Evolutionary conservation across 2,888 invertebrate species (phyloP), one percentile per base, ranked within the genome.

Genomic region (Antheraea yamamai): DNA sequence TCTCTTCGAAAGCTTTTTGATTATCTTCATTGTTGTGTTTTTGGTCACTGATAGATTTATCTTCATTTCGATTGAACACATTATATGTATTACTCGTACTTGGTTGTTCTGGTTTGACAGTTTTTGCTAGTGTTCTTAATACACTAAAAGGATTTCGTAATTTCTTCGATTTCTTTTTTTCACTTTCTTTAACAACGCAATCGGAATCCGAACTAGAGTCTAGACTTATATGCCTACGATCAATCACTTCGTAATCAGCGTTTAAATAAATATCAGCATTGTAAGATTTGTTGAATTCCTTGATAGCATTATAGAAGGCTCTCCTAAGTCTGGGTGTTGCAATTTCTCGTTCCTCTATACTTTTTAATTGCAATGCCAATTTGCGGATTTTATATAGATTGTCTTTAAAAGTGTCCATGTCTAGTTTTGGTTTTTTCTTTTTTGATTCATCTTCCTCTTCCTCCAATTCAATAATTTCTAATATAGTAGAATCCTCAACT

Each of bases 131-230:
- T 61, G 85, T 85, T 78, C 91, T 93, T 4, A 94, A 73, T 64
- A 93, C 86, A 77, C 88, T 91, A 76, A 93, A 94, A 0, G 94
- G 94, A 81, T 94, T 94, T 58, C 86, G 89, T 35, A 91, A 77
- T 77, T 88, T 92, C 79, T 88, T 94, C 8, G 85, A 82, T 76
- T 75, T 79, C 76, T 35, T 75, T 77, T 81, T 78, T 23, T 81
- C 78, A n/a, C 72, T 75, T 78, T 89, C 85, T 73, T 87, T 81
- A 12, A 88, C 77, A n/a, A 87, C 82, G 75, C 87, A 87, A 75
- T 93, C 93, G 0, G 90, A 88, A 78, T 92, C 92, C 18, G 92
- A 92, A 77, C 92, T 90, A 16, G 89, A 87, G 75, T 90, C 91
- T 1, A 93, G 80, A 23, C 84, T 85, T 23, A 94, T 89, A 58